Conservation (phyloP, 2,797 vertebrate species). For the Enteromius fasciolatus region DNA sequence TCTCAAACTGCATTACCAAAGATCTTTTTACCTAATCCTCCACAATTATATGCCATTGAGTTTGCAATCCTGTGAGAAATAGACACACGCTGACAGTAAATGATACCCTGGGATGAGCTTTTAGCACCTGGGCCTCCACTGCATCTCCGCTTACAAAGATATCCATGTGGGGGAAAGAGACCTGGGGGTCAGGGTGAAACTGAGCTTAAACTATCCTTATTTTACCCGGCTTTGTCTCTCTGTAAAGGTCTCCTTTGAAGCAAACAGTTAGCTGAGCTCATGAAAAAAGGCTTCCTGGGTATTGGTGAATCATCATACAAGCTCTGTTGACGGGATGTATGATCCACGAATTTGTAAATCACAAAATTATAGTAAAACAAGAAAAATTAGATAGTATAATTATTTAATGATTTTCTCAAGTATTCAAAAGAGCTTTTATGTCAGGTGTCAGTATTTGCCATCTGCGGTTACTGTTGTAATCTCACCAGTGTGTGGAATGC, state of each 20-base stretch:
- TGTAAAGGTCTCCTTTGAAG: slow-evolving; percentile 1
- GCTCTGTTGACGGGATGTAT: background rate
- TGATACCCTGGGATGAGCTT: slow-evolving; percentile 25
- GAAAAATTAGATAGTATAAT: background rate
- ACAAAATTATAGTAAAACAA: background rate
- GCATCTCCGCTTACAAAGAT: slow-evolving; percentile 32
- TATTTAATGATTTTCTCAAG: background rate
- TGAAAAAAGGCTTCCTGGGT: background rate
- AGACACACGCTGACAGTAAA: slow-evolving; percentile 9
- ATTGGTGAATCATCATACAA: background rate
- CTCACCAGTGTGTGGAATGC: background rate
- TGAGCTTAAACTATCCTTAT: slow-evolving; percentile 24
- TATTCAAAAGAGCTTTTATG: background rate
- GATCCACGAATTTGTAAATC: background rate
- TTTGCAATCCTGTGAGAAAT: background rate
- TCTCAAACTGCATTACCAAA: background rate
- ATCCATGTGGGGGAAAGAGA: slow-evolving; percentile 18
- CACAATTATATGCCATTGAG: background rate
- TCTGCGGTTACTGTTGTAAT: background rate
- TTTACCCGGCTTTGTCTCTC: slow-evolving; percentile 13
- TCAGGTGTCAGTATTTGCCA: background rate
- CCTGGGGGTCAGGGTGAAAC: slow-evolving; percentile 29
- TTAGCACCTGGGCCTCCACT: slow-evolving; percentile 21
- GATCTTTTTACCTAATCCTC: background rate
- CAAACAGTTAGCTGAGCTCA: slow-evolving; percentile 4